These are phyloP conservation scores for Prosapia bicincta DNA, from an alignment of 2,888 invertebrate species.

Conservation along the genomic window DNA sequence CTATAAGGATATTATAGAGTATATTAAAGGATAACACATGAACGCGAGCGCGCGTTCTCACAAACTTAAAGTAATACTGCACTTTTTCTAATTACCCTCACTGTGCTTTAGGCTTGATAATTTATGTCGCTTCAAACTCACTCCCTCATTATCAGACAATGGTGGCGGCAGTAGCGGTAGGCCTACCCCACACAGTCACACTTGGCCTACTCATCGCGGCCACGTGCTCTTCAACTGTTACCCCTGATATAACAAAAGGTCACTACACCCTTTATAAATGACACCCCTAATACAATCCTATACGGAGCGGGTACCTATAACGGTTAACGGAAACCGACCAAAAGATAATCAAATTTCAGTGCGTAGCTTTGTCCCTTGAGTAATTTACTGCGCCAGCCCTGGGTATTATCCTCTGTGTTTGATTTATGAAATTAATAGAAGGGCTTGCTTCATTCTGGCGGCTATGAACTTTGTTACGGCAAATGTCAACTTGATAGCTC, in stretches of 20 bases:
- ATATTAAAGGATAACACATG: too few species aligned
- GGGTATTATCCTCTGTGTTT: neutral
- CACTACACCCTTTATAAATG: neutral
- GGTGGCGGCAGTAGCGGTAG: neutral
- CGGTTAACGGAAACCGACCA: neutral
- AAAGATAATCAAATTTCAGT: neutral
- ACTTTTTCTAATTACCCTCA: too few species aligned
- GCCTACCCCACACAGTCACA: neutral
- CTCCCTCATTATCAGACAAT: too few species aligned
- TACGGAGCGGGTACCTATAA: neutral
- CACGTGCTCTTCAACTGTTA: neutral
- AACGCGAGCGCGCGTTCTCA: too few species aligned
- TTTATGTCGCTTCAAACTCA: too few species aligned
- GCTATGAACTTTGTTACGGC: neutral
- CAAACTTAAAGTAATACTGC: too few species aligned
- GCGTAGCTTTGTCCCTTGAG: neutral
- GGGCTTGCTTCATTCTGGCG: neutral
- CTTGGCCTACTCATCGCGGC: neutral
- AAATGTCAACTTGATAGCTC: neutral
- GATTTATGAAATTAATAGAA: neutral
- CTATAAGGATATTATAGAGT: too few species aligned
- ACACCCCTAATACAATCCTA: neutral
- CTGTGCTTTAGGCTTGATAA: too few species aligned
- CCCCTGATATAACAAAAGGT: neutral
- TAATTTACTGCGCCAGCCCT: neutral